phyloP scores from a whole-genome alignment of 1,140 invertebrate genomes.

The Augochlora pura region DNA sequence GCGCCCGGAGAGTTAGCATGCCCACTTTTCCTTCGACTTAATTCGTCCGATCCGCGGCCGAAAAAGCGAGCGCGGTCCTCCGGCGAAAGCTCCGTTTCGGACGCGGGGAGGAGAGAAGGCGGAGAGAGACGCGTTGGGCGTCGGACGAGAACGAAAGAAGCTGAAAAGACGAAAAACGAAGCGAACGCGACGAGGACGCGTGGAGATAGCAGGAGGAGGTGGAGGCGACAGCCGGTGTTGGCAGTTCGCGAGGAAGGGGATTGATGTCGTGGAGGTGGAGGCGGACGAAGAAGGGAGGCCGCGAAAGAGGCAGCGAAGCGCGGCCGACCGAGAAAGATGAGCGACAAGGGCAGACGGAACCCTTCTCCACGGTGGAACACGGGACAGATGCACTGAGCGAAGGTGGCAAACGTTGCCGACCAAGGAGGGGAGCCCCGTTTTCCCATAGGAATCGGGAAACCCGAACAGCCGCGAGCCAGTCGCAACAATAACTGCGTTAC shows the following conservation, averaged over 20 bases:
- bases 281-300: conserved; percentile 19
- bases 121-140: background rate
- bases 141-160: conserved; percentile 9
- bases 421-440: background rate
- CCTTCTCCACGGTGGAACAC: conserved; percentile 9
- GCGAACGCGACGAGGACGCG: conserved; percentile 23
- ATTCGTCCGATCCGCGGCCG: conserved; percentile 62
- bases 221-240: conserved; percentile 35
- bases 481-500: conserved; percentile 16
- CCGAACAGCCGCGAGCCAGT: conserved; percentile 2
- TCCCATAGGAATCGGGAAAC: conserved; percentile 22
- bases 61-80: conserved; percentile 50
- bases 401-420: background rate
- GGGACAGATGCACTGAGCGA: background rate
- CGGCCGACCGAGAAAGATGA: conserved; percentile 17
- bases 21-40: conserved; percentile 49
- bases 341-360: background rate
- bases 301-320: conserved; percentile 24
- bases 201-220: conserved; percentile 22
- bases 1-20: background rate
- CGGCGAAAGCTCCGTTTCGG: background rate
- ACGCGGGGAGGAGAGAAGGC: background rate
- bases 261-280: conserved; percentile 34
- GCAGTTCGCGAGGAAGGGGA: conserved; percentile 36
- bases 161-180: conserved; percentile 27